Percentiles rank a stretch among this genome's conserved stretches.
These are phyloP conservation scores for western clawed frog (Xenopus tropicalis) DNA, from an alignment of 2,113 vertebrate species.

Conservation along the genomic window UCB_Xtro_10.0 CM004444.2:85917501-85918000, in stretches of 20 bases:
- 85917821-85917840: conserved; percentile 65
- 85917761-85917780: neutral
- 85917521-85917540: too few species aligned
- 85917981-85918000: conserved; percentile 65
- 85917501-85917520: too few species aligned
- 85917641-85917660: too few species aligned
- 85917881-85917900: conserved; percentile 71
- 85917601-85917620: too few species aligned
- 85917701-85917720: too few species aligned
- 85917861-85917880: conserved; percentile 57
- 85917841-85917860: conserved; percentile 63
- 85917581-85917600: too few species aligned
- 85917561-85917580: too few species aligned
- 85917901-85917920: conserved; percentile 67
- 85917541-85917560: too few species aligned
- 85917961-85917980: conserved; percentile 66
- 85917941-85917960: conserved; percentile 25
- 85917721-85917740: too few species aligned
- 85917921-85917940: conserved; percentile 60
- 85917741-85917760: neutral
- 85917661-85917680: too few species aligned
- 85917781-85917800: neutral
- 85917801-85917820: conserved; percentile 44
- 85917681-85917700: too few species aligned
- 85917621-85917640: too few species aligned